A percentile compares a stretch with the other conserved stretches of the same genome.
Evolutionary conservation across 2,797 vertebrate species (phyloP).

Genomic region (Propithecus deckenii): DNA sequence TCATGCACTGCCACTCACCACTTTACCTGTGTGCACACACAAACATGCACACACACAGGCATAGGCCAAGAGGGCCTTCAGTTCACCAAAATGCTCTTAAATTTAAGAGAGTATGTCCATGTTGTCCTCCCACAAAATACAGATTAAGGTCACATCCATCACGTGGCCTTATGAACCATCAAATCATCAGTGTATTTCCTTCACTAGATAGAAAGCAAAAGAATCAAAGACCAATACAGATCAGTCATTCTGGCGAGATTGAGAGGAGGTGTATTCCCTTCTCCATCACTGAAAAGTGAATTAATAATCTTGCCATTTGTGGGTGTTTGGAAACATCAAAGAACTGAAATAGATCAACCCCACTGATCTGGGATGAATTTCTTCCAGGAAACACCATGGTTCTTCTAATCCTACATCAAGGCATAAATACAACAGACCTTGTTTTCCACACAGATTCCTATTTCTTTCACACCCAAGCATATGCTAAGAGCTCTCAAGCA

Average conservation of each 20-base stretch:
- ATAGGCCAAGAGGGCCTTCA: background rate
- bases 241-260: background rate
- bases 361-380: background rate
- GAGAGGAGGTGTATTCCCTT: background rate
- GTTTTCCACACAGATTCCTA: constrained; percentile 76
- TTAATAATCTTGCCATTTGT: background rate
- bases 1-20: background rate
- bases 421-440: constrained; percentile 74
- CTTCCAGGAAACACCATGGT: constrained; percentile 34
- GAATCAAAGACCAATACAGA: background rate
- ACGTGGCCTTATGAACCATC: background rate
- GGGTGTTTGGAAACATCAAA: constrained; percentile 42
- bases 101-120: background rate
- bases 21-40: background rate
- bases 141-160: constrained; percentile 5
- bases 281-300: background rate
- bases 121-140: background rate
- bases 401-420: constrained; percentile 11
- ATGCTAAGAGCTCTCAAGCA: constrained; percentile 69
- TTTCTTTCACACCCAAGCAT: constrained; percentile 80
- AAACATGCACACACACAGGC: background rate
- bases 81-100: background rate
- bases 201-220: constrained; percentile 45
- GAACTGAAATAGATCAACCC: constrained; percentile 13
- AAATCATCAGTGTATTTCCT: background rate